Evolutionary conservation across 2,888 invertebrate species (phyloP).

Genomic region (Sesia bembeciformis): DNA sequence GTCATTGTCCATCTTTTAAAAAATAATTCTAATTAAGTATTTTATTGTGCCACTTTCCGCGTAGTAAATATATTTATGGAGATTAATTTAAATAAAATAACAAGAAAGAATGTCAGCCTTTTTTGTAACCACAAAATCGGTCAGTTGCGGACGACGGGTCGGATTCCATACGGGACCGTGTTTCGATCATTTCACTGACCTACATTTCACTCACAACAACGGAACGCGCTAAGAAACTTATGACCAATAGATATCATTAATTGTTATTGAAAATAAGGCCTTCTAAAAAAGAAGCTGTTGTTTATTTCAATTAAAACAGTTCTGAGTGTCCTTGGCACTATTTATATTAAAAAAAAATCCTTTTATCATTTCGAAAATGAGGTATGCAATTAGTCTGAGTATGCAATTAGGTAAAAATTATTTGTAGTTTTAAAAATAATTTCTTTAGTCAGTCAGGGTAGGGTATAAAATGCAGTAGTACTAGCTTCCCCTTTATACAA

Average conservation of each 20-base stretch:
- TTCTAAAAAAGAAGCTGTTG: too few relatives aligned
- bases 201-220: slow-evolving; percentile 37
- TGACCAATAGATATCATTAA: not conserved
- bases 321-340: too few relatives aligned
- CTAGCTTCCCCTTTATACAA: slow-evolving; percentile 32
- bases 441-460: not conserved
- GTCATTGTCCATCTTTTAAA: not conserved
- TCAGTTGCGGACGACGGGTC: slow-evolving; percentile 49
- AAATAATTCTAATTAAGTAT: not conserved
- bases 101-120: slow-evolving; percentile 47
- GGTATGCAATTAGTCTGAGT: too few relatives aligned
- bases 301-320: too few relatives aligned
- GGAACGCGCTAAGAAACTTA: slow-evolving; percentile 18
- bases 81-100: slow-evolving; percentile 16
- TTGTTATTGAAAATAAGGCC: not conserved
- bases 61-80: not conserved
- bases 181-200: slow-evolving; percentile 72
- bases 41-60: not conserved
- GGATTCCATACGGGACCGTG: slow-evolving; percentile 65
- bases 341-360: too few relatives aligned
- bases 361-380: too few relatives aligned
- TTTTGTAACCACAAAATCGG: slow-evolving; percentile 54
- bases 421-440: not conserved
- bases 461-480: not conserved
- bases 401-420: too few relatives aligned